Percentiles rank a stretch among this genome's conserved stretches.
Evolutionary conservation across 64 coral and sea anemone genomes (phyloP).

Genomic region (Pachyseris speciosa): DNA sequence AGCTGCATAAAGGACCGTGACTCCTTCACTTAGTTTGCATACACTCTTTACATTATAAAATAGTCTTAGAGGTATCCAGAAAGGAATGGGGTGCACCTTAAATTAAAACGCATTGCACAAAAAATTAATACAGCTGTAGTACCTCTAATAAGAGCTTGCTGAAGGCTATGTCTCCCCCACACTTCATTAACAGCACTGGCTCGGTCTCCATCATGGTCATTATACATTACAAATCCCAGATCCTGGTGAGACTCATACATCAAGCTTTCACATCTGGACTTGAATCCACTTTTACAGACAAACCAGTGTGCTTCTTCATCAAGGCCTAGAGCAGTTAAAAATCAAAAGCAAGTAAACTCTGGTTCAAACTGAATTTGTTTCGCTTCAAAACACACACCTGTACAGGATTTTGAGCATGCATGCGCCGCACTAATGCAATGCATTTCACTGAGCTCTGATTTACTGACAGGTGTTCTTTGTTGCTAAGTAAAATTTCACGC

Average conservation of each 20-base stretch:
- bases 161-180: constrained; percentile 42
- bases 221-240: constrained; percentile 38
- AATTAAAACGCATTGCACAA: neutral
- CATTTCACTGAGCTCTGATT: too few relatives aligned
- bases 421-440: too few relatives aligned
- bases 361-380: too few relatives aligned
- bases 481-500: too few relatives aligned
- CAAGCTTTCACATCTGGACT: constrained; percentile 31
- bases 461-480: too few relatives aligned
- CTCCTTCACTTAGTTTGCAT: too few relatives aligned
- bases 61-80: too few relatives aligned
- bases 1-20: too few relatives aligned
- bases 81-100: too few relatives aligned
- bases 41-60: too few relatives aligned
- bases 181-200: neutral
- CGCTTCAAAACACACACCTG: too few relatives aligned
- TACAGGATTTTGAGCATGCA: too few relatives aligned
- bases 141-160: constrained; percentile 54
- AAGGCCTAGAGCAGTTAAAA: constrained; percentile 1
- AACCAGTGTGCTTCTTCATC: constrained; percentile 77
- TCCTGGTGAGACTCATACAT: constrained; percentile 28
- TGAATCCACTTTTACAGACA: constrained; percentile 62
- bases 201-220: neutral
- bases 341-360: neutral
- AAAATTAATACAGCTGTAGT: neutral